These are phyloP conservation scores for Gambusia holbrooki DNA, from an alignment of 2,113 vertebrate species.

Conservation along the genomic window DNA sequence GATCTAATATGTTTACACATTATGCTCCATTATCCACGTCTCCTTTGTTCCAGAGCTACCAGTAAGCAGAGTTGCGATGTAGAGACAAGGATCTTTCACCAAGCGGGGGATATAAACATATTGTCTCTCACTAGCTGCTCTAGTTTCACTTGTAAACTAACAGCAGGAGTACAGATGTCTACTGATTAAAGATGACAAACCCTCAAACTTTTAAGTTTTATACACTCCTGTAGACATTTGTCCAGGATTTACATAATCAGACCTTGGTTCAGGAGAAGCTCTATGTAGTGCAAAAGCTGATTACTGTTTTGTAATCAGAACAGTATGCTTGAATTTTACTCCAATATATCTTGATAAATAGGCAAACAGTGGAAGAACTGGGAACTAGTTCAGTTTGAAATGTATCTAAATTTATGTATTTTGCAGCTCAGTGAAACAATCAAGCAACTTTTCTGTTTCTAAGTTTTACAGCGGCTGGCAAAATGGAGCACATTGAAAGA, in stretches of 20 bases:
- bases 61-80: slow-evolving; percentile 42
- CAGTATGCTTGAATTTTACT: neutral
- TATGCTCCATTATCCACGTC: slow-evolving; percentile 64
- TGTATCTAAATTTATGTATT: neutral
- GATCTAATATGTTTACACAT: slow-evolving; percentile 66
- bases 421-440: neutral
- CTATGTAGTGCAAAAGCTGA: slow-evolving; percentile 26
- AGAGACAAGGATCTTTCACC: slow-evolving; percentile 4
- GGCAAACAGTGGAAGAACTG: neutral
- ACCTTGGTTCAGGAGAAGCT: neutral
- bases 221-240: no score
- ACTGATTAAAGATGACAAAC: neutral
- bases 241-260: neutral
- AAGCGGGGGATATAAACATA: neutral
- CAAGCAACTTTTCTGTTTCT: neutral
- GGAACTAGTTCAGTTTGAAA: neutral
- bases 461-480: neutral
- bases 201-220: neutral
- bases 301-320: neutral
- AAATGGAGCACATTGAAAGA: neutral
- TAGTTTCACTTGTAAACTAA: neutral
- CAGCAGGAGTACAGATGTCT: neutral
- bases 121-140: neutral
- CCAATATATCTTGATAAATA: neutral
- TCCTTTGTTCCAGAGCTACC: slow-evolving; percentile 53